These are phyloP conservation scores for Prostheceraeus crozeri DNA, from an alignment of 2,888 invertebrate genomes.

Conservation along the genomic window DNA sequence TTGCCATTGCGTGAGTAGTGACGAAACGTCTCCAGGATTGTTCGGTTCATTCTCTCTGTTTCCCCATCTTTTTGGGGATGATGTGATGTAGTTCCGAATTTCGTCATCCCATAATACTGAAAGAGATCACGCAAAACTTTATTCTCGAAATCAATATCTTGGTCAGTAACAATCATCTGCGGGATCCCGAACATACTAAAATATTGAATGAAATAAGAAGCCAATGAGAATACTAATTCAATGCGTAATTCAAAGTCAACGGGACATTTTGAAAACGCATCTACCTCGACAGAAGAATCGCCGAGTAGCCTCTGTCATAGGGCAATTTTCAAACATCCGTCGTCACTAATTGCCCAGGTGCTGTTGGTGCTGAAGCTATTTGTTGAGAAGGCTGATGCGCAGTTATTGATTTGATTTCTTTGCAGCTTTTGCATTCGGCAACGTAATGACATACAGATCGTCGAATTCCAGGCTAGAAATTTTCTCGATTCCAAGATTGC, in stretches of 20 bases:
- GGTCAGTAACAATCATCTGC: neutral
- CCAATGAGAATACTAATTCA: neutral
- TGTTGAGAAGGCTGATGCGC: too few relatives aligned
- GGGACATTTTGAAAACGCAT: constrained; percentile 14
- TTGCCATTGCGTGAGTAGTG: neutral
- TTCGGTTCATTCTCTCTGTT: constrained; percentile 9
- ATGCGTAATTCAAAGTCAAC: neutral
- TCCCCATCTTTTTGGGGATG: constrained; percentile 12
- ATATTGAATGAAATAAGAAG: constrained; percentile 6
- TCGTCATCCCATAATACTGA: constrained; percentile 11
- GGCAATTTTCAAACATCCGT: too few relatives aligned
- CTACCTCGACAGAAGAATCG: too few relatives aligned
- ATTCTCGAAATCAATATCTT: constrained; percentile 7
- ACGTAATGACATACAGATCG: too few relatives aligned
- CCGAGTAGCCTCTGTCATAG: too few relatives aligned
- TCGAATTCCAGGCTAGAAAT: too few relatives aligned
- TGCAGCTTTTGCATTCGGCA: too few relatives aligned
- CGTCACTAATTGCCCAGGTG: too few relatives aligned
- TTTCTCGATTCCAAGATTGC: too few relatives aligned
- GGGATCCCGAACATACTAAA: constrained; percentile 16
- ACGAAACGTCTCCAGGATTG: constrained; percentile 12
- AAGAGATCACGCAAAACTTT: neutral
- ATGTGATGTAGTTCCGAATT: constrained; percentile 1
- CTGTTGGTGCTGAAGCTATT: too few relatives aligned
- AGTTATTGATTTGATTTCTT: too few relatives aligned